Percentiles rank a stretch among this genome's conserved stretches.
Conservation (phyloP, 2,888 invertebrate species). For the Frankliniella intonsa region DNA sequence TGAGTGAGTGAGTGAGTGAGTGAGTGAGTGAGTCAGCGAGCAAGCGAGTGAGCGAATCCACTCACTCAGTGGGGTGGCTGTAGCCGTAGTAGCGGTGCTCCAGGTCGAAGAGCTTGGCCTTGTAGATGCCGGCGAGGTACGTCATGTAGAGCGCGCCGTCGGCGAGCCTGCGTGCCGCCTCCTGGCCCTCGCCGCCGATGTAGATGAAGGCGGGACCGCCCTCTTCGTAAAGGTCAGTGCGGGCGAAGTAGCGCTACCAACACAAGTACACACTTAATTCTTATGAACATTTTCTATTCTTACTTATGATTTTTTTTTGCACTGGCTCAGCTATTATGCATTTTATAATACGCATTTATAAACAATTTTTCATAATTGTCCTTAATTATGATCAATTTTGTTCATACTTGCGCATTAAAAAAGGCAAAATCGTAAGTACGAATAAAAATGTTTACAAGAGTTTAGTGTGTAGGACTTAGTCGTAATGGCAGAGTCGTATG, state of each 20-base stretch:
- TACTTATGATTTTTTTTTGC: too few relatives aligned
- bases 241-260: constrained; percentile 29
- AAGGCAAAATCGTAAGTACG: too few relatives aligned
- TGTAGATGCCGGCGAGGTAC: constrained; percentile 67
- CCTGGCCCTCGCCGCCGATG: constrained; percentile 89
- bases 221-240: neutral
- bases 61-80: constrained; percentile 78
- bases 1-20: too few relatives aligned
- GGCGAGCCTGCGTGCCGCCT: constrained; percentile 77
- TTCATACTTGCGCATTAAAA: too few relatives aligned
- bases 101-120: constrained; percentile 76
- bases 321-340: too few relatives aligned
- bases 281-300: too few relatives aligned
- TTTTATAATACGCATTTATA: too few relatives aligned
- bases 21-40: neutral
- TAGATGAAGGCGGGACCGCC: constrained; percentile 83
- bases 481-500: too few relatives aligned
- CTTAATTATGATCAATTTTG: too few relatives aligned
- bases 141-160: constrained; percentile 65
- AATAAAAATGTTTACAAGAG: too few relatives aligned
- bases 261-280: neutral
- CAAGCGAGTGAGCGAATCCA: neutral
- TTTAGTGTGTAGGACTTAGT: too few relatives aligned
- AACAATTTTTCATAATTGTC: too few relatives aligned
- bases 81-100: constrained; percentile 93